Percentiles rank a stretch among this genome's conserved stretches.
phyloP scores from a whole-genome alignment of 2,888 invertebrate species.

The Eilema griseolum region DNA sequence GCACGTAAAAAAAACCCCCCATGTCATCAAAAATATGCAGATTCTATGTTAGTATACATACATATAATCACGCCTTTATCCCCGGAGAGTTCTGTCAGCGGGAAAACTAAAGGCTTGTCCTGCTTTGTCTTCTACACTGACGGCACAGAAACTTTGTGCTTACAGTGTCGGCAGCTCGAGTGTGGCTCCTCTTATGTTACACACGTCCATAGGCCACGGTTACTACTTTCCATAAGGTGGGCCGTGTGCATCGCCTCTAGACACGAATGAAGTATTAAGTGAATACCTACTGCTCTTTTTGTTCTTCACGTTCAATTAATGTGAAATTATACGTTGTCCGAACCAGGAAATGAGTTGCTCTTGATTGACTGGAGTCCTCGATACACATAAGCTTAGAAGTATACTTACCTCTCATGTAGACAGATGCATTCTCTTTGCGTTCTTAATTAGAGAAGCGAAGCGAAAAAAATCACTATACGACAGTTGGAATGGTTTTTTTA shows the following conservation, averaged over 20 bases:
- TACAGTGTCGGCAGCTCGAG: no score
- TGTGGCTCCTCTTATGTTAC: no score
- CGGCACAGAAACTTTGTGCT: no score
- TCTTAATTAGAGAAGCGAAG: neutral
- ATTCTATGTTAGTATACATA: no score
- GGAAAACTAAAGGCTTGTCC: no score
- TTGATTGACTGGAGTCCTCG: slow-evolving; percentile 42
- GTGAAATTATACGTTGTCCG: slow-evolving; percentile 35
- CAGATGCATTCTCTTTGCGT: slow-evolving; percentile 31
- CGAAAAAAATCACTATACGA: neutral
- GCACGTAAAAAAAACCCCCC: no score
- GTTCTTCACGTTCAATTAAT: slow-evolving; percentile 29
- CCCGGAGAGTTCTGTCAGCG: no score
- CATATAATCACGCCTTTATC: no score
- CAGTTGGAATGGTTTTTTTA: neutral
- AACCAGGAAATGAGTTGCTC: slow-evolving; percentile 34
- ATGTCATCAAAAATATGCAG: no score
- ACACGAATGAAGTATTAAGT: neutral
- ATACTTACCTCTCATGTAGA: neutral
- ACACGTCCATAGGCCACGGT: no score
- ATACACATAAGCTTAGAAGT: slow-evolving; percentile 24
- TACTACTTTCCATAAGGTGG: no score
- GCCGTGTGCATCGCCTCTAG: neutral
- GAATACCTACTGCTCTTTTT: slow-evolving; percentile 21
- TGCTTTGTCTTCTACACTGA: no score